These are phyloP conservation scores for Propithecus perrieri DNA, from an alignment of 2,797 vertebrate genomes.

Conservation along the genomic window DNA sequence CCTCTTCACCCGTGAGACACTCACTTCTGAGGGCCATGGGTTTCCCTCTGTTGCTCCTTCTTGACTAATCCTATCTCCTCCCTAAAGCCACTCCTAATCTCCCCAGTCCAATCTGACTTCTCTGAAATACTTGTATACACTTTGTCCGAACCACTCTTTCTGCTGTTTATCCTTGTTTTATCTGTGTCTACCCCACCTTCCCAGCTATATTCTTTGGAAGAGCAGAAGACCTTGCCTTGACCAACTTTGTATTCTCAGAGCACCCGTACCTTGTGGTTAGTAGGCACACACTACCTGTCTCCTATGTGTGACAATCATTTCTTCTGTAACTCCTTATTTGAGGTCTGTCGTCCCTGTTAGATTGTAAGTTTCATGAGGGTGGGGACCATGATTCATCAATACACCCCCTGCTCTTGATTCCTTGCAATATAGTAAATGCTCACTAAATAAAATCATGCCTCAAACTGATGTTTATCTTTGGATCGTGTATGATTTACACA, in stretches of 20 bases:
- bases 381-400: background rate
- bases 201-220: background rate
- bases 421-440: background rate
- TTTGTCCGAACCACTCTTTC: background rate
- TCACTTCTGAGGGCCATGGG: background rate
- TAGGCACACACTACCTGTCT: background rate
- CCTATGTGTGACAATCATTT: background rate
- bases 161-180: no score
- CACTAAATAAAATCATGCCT: background rate
- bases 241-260: background rate
- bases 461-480: background rate
- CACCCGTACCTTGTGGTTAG: no score
- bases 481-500: background rate
- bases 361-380: background rate
- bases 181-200: background rate
- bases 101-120: background rate
- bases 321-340: background rate
- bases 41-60: background rate
- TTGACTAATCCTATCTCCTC: background rate
- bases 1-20: accelerated
- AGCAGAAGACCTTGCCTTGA: background rate
- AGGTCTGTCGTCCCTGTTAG: background rate
- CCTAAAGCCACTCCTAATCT: background rate
- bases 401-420: background rate
- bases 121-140: background rate